Base-by-base conservation (phyloP, 2,113 vertebrate genomes). In the Myiozetetes cayanensis region DNA sequence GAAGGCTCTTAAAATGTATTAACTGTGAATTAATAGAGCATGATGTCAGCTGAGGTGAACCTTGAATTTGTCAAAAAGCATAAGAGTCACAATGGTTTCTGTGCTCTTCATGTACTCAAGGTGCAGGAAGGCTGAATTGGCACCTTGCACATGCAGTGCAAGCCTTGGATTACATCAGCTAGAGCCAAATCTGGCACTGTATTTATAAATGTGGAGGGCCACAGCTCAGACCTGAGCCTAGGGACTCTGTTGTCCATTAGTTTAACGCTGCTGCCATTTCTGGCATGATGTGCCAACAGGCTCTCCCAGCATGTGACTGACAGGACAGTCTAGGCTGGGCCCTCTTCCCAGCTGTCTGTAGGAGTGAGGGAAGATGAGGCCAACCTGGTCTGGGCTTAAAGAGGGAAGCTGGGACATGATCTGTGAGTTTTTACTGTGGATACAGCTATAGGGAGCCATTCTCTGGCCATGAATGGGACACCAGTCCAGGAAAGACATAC, bases 91-190 rank as follows among this genome's bases (percentile, higher is more conserved):
- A 41, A 41, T 33, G 53, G 24, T 77, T 86, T 44, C 20, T 68
- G 0, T 53, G 22, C 10, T 86, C 8, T 35, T 27, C 4, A 0
- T 0, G 5, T 37, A 20, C 8, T 78, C 8, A 17, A 7, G 43
- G 25, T 75, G 23, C 25, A 12, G 23, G 18, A 87, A 71, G 20
- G 79, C 18, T 59, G 58, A 58, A 37, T 1, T 5, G 9, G 13
- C 17, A n/a, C 4, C 33, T 59, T 16, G 4, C 28, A 27, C 10
- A 31, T 1, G 0, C 10, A 39, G 46, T 24, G 28, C 47, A 62
- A 46, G 7, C 41, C 28, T 31, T 37, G 10, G 16, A 39, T 63
- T 78, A 46, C 39, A 63, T 37, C 43, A 35, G 41, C 43, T 74
- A 16, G 19, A 24, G 43, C 67, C 0, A 0, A 6, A 46, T 56